Base-by-base conservation (phyloP, 2,113 vertebrate species). In the Epinephelus cyanopodus region DNA sequence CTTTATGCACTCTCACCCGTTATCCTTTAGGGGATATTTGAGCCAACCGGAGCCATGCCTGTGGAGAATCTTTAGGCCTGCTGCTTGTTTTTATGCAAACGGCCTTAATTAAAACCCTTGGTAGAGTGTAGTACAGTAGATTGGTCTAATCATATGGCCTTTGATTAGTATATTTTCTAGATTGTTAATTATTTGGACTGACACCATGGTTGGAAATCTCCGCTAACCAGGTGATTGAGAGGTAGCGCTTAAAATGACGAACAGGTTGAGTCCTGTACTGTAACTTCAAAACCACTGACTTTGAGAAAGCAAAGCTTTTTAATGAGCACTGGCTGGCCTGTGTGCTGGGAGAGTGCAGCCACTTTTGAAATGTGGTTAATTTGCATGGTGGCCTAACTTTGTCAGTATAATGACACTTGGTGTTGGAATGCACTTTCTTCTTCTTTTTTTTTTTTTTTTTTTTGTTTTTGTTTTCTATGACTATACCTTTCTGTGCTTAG, bases 351-450 rank as follows among this genome's bases (percentile, higher is more conserved):
- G 81, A 67, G 81, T 68, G 80, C 64, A 71, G 73, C 79, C 70
- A 87, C 72, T 79, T 84, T 83, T 85, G 29, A 68, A 81, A 76
- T 74, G 83, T 76, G 69, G 82, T 87, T 88, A 0, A 87, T 91
- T 92, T 90, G 90, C 83, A 76, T 91, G 87, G 85, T 92, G 92
- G 89, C 82, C 84, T 86, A 76, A 81, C 79, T 80, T 91, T 82
- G 65, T 90, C 69, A 74, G 81, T 81, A 65, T 72, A 68, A 77
- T 90, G 77, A 77, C 78, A 79, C 84, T 92, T 27, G 23, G 67
- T 91, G 79, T 93, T 87, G 77, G 87, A 93, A 91, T 93, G 92
- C 92, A 94, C 90, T 91, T 94, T 90, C 66, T 84, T 92, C 37
- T 21, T 87, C 68, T 54, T 77, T 73, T 69, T 37, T 37, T 37